Evolutionary conservation across 2,888 invertebrate species (phyloP).

Genomic region (Synanthedon tipuliformis): DNA sequence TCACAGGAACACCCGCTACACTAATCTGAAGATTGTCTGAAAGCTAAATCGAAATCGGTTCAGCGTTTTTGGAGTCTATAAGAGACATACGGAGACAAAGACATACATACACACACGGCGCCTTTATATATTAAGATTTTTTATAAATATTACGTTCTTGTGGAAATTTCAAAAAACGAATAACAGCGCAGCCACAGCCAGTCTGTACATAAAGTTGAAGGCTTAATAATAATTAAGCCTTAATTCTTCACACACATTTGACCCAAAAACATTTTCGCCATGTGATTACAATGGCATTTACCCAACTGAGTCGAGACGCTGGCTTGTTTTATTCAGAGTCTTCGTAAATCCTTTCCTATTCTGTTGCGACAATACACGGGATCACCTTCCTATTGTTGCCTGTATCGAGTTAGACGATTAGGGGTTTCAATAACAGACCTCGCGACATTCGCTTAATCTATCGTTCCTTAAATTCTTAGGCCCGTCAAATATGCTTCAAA

Average conservation of each 20-base stretch:
- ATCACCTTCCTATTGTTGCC: constrained; percentile 46
- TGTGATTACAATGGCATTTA: constrained; percentile 52
- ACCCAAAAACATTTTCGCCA: constrained; percentile 21
- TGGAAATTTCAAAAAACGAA: too few relatives aligned
- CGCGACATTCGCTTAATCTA: constrained; percentile 22
- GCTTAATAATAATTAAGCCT: background rate
- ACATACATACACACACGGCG: too few relatives aligned
- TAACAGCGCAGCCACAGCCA: too few relatives aligned
- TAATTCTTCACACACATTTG: constrained; percentile 9
- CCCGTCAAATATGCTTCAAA: constrained; percentile 2
- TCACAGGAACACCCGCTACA: too few relatives aligned
- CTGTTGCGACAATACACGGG: constrained; percentile 48
- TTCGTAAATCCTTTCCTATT: constrained; percentile 56
- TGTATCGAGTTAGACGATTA: constrained; percentile 54
- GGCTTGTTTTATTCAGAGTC: constrained; percentile 53
- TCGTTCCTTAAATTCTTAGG: constrained; percentile 21
- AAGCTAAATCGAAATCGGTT: too few relatives aligned
- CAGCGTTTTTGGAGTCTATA: too few relatives aligned
- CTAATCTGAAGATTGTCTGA: too few relatives aligned
- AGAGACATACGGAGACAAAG: too few relatives aligned
- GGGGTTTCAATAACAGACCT: constrained; percentile 40
- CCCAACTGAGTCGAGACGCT: constrained; percentile 33
- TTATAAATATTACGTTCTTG: too few relatives aligned
- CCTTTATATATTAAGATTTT: too few relatives aligned
- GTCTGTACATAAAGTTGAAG: background rate